A percentile compares a stretch with the other conserved stretches of the same genome.
Evolutionary conservation across 2,888 invertebrate genomes (phyloP).

Genomic region (Napeogenes sylphis): DNA sequence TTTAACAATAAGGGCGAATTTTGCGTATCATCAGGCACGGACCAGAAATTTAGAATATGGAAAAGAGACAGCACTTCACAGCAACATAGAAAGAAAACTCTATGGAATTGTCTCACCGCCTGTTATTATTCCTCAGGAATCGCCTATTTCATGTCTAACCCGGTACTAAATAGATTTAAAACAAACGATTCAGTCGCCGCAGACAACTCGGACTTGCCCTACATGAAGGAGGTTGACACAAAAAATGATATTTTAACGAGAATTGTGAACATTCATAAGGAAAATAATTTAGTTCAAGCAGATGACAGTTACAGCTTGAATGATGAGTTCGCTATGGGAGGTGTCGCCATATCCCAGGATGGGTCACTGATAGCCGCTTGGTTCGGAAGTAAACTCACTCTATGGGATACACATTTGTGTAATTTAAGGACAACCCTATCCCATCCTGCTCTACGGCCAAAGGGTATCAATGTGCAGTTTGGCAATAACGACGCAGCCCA

Average conservation of each 20-base stretch:
- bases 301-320: slow-evolving; percentile 36
- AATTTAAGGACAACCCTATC: slow-evolving; percentile 60
- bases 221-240: slow-evolving; percentile 40
- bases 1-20: slow-evolving; percentile 57
- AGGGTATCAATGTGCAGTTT: slow-evolving; percentile 63
- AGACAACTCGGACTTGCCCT: slow-evolving; percentile 39
- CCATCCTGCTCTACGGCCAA: slow-evolving; percentile 65
- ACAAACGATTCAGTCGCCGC: slow-evolving; percentile 35
- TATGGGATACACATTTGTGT: slow-evolving; percentile 69
- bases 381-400: slow-evolving; percentile 67
- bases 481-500: slow-evolving; percentile 68
- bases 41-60: slow-evolving; percentile 69
- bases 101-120: slow-evolving; percentile 63
- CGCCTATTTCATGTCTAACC: slow-evolving; percentile 52
- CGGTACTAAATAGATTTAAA: slow-evolving; percentile 57
- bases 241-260: slow-evolving; percentile 52
- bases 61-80: slow-evolving; percentile 44
- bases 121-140: slow-evolving; percentile 69
- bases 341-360: slow-evolving; percentile 67
- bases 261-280: slow-evolving; percentile 60
- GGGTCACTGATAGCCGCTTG: slow-evolving; percentile 73
- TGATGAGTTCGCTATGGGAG: slow-evolving; percentile 59
- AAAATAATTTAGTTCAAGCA: slow-evolving; percentile 36
- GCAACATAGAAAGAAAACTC: slow-evolving; percentile 37
- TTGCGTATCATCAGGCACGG: slow-evolving; percentile 67